Percentiles rank a stretch among this genome's conserved stretches.
phyloP scores from a whole-genome alignment of 92 coral and sea anemone species.

The Porites evermanni region DNA sequence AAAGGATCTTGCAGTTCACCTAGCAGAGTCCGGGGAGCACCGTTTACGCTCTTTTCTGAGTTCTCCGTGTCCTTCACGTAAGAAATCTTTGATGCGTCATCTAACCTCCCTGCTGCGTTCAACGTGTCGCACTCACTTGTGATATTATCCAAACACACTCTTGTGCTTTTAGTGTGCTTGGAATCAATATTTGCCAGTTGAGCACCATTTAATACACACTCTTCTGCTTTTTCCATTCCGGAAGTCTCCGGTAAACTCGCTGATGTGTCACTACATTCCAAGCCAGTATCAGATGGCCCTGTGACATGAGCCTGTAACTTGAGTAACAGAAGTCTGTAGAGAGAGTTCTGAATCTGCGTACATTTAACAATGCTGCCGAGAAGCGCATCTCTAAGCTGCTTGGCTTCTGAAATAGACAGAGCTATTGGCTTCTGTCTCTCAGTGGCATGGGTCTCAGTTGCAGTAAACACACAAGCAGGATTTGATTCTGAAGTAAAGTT shows the following conservation, averaged over 20 bases:
- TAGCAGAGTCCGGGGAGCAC: slow-evolving; percentile 1
- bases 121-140: too few species aligned
- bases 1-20: slow-evolving; percentile 36
- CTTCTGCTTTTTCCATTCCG: too few species aligned
- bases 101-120: too few species aligned
- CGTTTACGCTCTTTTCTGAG: neutral
- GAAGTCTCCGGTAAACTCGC: too few species aligned
- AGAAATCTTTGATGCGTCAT: neutral
- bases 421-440: neutral
- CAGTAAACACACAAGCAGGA: slow-evolving; percentile 7
- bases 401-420: neutral
- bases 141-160: too few species aligned
- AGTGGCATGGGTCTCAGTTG: neutral
- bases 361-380: slow-evolving; percentile 35
- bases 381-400: slow-evolving; percentile 4
- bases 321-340: slow-evolving; percentile 39
- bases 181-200: too few species aligned
- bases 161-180: too few species aligned
- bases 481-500: slow-evolving; percentile 10
- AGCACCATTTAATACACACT: too few species aligned
- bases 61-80: neutral
- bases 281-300: neutral
- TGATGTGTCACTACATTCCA: neutral
- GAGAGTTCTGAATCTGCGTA: slow-evolving; percentile 43
- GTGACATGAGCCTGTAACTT: slow-evolving; percentile 6